Evolutionary conservation across 2,797 vertebrate species (phyloP).

Genomic region (Silurus aristotelis): DNA sequence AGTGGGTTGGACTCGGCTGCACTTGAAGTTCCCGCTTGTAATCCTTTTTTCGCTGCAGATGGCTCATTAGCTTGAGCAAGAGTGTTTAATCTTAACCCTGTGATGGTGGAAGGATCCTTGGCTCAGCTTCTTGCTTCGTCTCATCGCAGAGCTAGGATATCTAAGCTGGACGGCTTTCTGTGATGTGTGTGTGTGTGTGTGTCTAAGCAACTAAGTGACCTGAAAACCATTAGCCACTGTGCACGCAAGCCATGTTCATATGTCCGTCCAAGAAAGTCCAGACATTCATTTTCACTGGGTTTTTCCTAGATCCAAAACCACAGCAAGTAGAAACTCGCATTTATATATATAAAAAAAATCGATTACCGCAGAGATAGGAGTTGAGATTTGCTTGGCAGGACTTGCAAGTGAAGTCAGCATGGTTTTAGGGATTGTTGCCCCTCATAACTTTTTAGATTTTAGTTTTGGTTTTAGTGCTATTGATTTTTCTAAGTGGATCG

Average conservation of each 20-base stretch:
- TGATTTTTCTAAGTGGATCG: constrained; percentile 72
- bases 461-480: constrained; percentile 66
- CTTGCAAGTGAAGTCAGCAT: constrained; percentile 45
- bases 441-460: constrained; percentile 45
- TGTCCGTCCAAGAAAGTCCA: constrained; percentile 20
- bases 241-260: constrained; percentile 5
- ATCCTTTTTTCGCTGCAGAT: constrained; percentile 50
- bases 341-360: not conserved
- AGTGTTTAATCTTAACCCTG: constrained; percentile 58
- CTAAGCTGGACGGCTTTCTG: constrained; percentile 4
- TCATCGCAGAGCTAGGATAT: constrained; percentile 24
- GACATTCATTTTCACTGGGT: constrained; percentile 14
- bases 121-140: constrained; percentile 29
- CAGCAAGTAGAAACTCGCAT: constrained; percentile 23
- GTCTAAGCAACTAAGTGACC: constrained; percentile 16
- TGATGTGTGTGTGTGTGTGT: constrained; percentile 20
- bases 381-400: constrained; percentile 33
- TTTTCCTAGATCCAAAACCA: constrained; percentile 2
- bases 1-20: constrained; percentile 39
- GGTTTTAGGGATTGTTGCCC: constrained; percentile 48
- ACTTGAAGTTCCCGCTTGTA: constrained; percentile 46
- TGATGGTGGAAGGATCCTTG: constrained; percentile 43
- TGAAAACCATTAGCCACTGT: constrained; percentile 18
- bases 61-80: constrained; percentile 56
- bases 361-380: constrained; percentile 15